Conservation (phyloP, 2,888 invertebrate genomes). For the Pycnomerus fuliginosus region DNA sequence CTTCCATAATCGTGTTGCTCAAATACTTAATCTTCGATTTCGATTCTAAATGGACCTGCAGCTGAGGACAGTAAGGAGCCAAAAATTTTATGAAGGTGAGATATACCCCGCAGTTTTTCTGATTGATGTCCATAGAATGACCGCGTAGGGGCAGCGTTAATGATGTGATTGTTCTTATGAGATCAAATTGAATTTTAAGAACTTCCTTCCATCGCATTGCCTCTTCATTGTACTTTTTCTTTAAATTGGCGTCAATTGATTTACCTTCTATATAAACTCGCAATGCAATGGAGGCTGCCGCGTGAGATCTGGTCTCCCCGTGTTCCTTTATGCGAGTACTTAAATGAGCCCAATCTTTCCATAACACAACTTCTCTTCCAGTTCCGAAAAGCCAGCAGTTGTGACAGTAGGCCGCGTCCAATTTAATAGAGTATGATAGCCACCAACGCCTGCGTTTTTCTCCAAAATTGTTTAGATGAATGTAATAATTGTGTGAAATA, state of each 20-base stretch:
- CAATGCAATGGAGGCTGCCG: background rate
- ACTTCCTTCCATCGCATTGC: no score
- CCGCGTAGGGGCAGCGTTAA: background rate
- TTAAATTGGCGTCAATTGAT: background rate
- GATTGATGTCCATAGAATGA: background rate
- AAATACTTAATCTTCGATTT: background rate
- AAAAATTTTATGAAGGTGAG: background rate
- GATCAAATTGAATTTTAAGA: no score
- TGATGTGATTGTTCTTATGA: background rate
- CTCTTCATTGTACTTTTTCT: no score
- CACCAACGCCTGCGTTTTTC: no score
- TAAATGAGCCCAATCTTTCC: constrained; percentile 17
- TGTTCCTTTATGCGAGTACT: background rate
- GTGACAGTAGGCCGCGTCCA: no score
- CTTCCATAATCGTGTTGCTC: background rate
- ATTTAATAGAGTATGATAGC: no score
- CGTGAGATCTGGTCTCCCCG: background rate
- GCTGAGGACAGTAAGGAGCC: background rate
- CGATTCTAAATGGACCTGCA: background rate
- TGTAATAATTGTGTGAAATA: no score
- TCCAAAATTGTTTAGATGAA: no score
- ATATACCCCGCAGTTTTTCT: background rate
- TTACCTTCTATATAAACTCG: background rate
- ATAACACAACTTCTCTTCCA: no score
- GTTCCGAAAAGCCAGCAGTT: no score